A percentile compares a stretch with the other conserved stretches of the same genome.
Evolutionary conservation across 2,888 invertebrate species (phyloP).

Genomic region (Ormia ochracea): DNA sequence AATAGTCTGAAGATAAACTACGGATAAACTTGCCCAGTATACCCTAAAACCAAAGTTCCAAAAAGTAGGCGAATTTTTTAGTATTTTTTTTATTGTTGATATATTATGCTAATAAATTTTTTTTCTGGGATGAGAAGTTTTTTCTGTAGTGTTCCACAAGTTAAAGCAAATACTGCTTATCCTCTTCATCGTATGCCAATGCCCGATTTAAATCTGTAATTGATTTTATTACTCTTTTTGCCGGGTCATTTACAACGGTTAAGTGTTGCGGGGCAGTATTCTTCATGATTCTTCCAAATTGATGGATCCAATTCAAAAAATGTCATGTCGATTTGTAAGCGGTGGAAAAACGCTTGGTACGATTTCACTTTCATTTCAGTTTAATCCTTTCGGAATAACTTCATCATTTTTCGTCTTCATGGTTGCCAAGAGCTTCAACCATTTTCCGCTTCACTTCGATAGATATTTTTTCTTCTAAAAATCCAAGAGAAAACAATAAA

Average conservation of each 20-base stretch:
- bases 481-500: conserved; percentile 19
- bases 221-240: conserved; percentile 44
- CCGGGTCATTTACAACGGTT: conserved; percentile 31
- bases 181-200: no score
- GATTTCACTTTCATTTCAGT: conserved; percentile 15
- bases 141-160: conserved; percentile 25
- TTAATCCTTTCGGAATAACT: conserved; percentile 18
- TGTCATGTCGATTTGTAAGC: conserved; percentile 36
- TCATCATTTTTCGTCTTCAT: conserved; percentile 27
- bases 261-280: conserved; percentile 21
- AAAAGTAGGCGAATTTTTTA: conserved; percentile 18
- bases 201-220: conserved; percentile 34
- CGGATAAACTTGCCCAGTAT: conserved; percentile 17
- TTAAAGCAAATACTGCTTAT: no score
- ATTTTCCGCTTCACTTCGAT: conserved; percentile 37
- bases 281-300: conserved; percentile 15
- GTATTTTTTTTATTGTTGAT: conserved; percentile 27
- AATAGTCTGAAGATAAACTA: no score
- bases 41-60: conserved; percentile 33
- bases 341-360: conserved; percentile 22
- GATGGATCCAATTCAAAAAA: conserved; percentile 27
- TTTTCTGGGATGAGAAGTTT: conserved; percentile 26
- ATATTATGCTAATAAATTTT: conserved; percentile 23
- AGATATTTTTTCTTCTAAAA: conserved; percentile 26
- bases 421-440: conserved; percentile 30